phyloP scores from a whole-genome alignment of 2,113 vertebrate genomes.

The Struthidea cinerea region DNA sequence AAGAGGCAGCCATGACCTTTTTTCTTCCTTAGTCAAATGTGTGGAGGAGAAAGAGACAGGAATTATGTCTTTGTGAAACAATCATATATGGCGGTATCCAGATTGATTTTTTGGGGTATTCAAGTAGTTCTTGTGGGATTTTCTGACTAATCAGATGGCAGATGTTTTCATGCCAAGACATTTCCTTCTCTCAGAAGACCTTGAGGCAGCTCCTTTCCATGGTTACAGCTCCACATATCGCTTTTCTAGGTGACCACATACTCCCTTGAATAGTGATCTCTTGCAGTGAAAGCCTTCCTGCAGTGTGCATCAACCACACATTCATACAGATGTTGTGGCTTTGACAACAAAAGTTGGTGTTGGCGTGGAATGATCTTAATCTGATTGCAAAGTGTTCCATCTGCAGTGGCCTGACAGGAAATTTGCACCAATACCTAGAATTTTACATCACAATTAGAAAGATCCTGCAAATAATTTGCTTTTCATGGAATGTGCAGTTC shows the following conservation, averaged over 20 bases:
- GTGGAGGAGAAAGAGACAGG: not conserved
- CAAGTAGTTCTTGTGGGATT: not conserved
- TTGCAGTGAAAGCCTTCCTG: not conserved
- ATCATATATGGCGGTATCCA: not conserved
- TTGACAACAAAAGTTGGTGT: not conserved
- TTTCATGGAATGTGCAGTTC: not conserved
- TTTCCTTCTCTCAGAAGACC: not conserved
- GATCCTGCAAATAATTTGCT: not conserved
- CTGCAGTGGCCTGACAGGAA: not conserved
- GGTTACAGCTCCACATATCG: not conserved
- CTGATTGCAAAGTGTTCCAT: not conserved
- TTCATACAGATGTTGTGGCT: not conserved
- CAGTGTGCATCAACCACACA: no score
- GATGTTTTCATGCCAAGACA: not conserved
- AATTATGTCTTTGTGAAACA: not conserved
- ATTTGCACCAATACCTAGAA: not conserved
- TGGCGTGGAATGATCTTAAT: not conserved
- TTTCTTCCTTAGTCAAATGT: not conserved
- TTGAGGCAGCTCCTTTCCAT: not conserved
- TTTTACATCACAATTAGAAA: not conserved
- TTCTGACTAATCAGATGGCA: not conserved
- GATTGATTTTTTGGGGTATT: not conserved
- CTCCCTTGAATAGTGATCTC: not conserved
- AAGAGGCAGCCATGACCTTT: not conserved
- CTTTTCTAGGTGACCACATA: not conserved